Evolutionary conservation across 2,113 vertebrate species (phyloP).

Genomic region (Bagarius yarrelli): DNA sequence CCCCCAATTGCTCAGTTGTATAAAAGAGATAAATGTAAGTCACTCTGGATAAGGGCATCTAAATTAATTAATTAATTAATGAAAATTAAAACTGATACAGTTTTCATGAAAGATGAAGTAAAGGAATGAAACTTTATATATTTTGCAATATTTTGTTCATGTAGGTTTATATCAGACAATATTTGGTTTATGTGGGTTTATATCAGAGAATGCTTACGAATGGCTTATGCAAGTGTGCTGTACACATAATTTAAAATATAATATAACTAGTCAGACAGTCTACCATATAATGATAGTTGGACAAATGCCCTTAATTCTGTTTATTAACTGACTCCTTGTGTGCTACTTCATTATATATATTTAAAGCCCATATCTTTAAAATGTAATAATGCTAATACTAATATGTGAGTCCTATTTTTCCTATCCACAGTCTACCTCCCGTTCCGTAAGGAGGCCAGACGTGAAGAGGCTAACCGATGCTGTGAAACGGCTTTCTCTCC

Average conservation of each 20-base stretch:
- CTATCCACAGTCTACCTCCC: constrained; percentile 58
- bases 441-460: constrained; percentile 60
- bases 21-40: too few species aligned
- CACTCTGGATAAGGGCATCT: too few species aligned
- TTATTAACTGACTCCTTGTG: background rate
- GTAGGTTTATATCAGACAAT: background rate
- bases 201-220: too few species aligned
- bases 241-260: background rate
- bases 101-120: background rate
- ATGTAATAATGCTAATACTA: background rate
- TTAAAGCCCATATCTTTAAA: background rate
- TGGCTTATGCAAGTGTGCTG: background rate
- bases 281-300: background rate
- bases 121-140: background rate
- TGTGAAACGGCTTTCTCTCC: background rate
- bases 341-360: background rate
- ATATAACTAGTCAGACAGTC: background rate
- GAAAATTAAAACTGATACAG: background rate
- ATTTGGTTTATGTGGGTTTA: too few species aligned
- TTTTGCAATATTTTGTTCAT: background rate
- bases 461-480: constrained; percentile 46
- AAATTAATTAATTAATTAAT: too few species aligned
- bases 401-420: constrained; percentile 14
- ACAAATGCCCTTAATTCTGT: background rate
- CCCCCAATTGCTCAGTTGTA: too few species aligned